Percentiles rank a stretch among this genome's conserved stretches.
Conservation (phyloP, 2,797 vertebrate genomes). For the Ibycter americanus region DNA sequence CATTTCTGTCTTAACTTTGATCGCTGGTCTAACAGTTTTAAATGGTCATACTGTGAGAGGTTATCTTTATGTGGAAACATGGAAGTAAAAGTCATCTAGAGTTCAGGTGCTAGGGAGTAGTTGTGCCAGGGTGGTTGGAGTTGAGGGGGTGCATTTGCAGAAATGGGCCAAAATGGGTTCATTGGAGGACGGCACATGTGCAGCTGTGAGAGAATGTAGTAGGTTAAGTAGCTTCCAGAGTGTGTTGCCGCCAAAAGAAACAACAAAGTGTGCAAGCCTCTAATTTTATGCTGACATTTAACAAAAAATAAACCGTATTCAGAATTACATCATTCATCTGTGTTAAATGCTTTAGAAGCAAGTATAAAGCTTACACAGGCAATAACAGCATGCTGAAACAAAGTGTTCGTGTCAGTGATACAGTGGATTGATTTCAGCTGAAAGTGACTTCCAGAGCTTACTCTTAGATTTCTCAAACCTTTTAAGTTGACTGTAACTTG, state of each 20-base stretch:
- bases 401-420: not conserved
- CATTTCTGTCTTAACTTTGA: not conserved
- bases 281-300: constrained; percentile 28
- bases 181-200: not conserved
- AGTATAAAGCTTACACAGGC: not conserved
- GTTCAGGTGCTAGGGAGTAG: not conserved
- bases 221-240: not conserved
- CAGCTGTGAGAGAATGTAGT: not conserved
- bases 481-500: not conserved
- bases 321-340: not conserved
- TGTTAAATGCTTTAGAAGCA: not conserved
- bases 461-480: not conserved
- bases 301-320: not conserved
- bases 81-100: accelerated
- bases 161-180: not conserved
- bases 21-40: not conserved
- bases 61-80: not conserved
- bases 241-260: not conserved
- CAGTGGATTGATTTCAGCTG: not conserved
- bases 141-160: not conserved
- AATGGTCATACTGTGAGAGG: accelerated
- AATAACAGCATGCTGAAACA: not conserved
- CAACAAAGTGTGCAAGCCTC: not conserved
- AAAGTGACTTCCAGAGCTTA: not conserved
- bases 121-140: not conserved